Evolutionary conservation across 2,113 vertebrate genomes (phyloP), one percentile per base, ranked within the genome.

Genomic region (Tinamus guttatus): DNA sequence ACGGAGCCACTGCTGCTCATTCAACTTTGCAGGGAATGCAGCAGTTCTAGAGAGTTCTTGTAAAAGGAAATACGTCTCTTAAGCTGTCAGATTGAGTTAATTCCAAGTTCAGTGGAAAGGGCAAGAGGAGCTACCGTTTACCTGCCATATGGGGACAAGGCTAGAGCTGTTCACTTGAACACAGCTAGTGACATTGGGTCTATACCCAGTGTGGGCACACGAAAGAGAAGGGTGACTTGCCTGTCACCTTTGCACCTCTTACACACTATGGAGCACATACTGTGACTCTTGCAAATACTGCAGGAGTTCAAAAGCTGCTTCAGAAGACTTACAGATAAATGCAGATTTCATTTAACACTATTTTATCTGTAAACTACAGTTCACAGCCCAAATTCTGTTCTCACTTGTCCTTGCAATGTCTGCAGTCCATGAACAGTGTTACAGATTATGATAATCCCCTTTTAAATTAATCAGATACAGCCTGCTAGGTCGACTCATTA

Each of bases 401-500:
- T 58, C 45, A 24, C 77, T 89, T 87, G 59, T 69, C 75, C 92
- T 94, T 88, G 82, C 68, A 81, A 40, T 17, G 60, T 65, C 79
- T 86, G 41, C 51, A 92, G 69, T 38, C 17, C 70, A 56, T 68
- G 70, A 94, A 73, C 40, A 74, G 51, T 25, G 16, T 63, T 43
- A 77, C 30, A 88, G 88, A 94, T 95, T 80, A 87, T 11, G 36
- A 85, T 85, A 91, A 95, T 77, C 85, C 83, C 47, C 87, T 96
- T 95, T 77, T 30, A 75, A 64, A 89, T 85, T 81, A 87, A 92
- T 64, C 80, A 71, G 45, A 10, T 88, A 34, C 59, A 85, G 51
- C 20, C 69, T 92, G 24, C 49, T 40, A 49, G 54, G n/a, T 15
- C 21, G 73, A 36, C 22, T 45, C 82, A 74, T 90, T 90, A 94